These are phyloP conservation scores for Corythoichthys intestinalis DNA, from an alignment of 2,113 vertebrate species.

Conservation along the genomic window DNA sequence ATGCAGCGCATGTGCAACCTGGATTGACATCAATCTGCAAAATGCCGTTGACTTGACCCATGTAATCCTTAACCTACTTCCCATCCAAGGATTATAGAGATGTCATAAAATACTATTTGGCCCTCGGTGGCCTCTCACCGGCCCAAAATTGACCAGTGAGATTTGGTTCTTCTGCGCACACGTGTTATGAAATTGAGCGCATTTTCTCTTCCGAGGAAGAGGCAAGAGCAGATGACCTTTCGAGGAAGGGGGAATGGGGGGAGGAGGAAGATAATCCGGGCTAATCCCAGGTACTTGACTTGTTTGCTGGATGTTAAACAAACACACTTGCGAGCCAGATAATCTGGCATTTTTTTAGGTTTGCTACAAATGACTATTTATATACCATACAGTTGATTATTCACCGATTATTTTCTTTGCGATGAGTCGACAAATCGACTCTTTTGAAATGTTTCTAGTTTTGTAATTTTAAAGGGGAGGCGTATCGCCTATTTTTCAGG, in stretches of 20 bases:
- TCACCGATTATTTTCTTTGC: no score
- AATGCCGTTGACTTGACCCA: constrained; percentile 8
- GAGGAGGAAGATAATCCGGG: constrained; percentile 24
- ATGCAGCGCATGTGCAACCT: constrained; percentile 26
- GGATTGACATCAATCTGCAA: constrained; percentile 2
- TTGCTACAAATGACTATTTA: no score
- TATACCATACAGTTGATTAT: no score
- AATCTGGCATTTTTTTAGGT: no score
- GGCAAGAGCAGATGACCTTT: constrained; percentile 1
- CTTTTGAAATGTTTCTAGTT: no score
- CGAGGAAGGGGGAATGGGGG: background rate
- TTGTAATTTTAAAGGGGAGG: no score
- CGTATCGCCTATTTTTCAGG: no score
- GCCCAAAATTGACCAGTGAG: background rate
- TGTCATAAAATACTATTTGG: background rate
- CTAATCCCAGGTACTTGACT: constrained; percentile 38
- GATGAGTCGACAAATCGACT: no score
- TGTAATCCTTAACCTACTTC: constrained; percentile 14
- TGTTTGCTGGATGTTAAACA: constrained; percentile 37
- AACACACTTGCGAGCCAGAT: constrained; percentile 6
- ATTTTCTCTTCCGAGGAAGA: constrained; percentile 4
- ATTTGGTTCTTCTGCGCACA: background rate
- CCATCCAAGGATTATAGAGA: constrained; percentile 20
- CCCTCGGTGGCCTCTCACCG: background rate
- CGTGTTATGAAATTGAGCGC: constrained; percentile 2